These are phyloP conservation scores for Geodia barretti DNA, from an alignment of 37 sponge, comb jelly and placozoan genomes.

Conservation along the genomic window DNA sequence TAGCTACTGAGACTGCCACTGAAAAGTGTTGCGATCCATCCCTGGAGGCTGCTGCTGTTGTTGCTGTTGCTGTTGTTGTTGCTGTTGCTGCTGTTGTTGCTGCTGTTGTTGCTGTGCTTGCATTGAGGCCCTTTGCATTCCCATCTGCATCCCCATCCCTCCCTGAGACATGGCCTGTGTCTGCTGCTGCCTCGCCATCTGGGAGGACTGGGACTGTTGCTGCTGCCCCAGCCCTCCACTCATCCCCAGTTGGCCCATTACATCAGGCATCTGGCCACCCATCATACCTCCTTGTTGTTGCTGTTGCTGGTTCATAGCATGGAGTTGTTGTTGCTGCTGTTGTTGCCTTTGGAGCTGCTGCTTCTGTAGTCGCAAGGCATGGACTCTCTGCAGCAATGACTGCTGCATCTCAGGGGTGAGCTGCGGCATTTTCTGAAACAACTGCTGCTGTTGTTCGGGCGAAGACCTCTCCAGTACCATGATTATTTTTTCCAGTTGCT, in stretches of 20 bases:
- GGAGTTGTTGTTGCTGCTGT: constrained; percentile 14
- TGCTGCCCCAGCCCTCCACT: constrained; percentile 17
- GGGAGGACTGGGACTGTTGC: background rate
- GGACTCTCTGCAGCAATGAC: background rate
- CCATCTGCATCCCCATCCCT: background rate
- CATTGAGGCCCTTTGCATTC: background rate
- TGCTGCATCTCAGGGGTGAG: background rate
- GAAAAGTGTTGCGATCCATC: no score
- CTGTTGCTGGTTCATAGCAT: constrained; percentile 14
- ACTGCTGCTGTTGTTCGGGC: background rate
- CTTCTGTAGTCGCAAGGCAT: background rate
- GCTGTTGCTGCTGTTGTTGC: constrained; percentile 38
- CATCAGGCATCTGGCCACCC: background rate
- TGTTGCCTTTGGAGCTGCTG: background rate
- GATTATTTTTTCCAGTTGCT: background rate
- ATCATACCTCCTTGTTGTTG: background rate
- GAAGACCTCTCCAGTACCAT: background rate
- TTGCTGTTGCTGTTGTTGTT: constrained; percentile 30
- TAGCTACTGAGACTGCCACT: no score
- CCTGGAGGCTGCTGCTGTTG: constrained; percentile 22
- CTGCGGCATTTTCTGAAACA: constrained; percentile 4
- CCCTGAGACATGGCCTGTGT: background rate
- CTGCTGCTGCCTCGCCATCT: constrained; percentile 17
- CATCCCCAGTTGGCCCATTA: constrained; percentile 6
- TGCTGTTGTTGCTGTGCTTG: constrained; percentile 42